Percentiles rank a stretch among this genome's conserved stretches.
phyloP scores from a whole-genome alignment of 1,140 invertebrate genomes.

The Spodoptera frugiperda region DNA sequence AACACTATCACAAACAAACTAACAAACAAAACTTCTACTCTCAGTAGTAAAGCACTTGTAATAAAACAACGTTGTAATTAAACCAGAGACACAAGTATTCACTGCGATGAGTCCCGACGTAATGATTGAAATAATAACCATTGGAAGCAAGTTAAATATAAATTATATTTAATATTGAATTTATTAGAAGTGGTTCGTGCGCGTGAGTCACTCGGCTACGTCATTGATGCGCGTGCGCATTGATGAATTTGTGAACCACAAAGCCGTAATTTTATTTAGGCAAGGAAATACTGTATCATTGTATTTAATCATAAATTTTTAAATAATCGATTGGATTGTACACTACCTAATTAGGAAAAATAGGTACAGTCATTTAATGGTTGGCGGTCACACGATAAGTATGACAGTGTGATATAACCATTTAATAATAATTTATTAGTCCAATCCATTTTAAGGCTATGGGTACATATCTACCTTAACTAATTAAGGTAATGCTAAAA shows the following conservation, averaged over 20 bases:
- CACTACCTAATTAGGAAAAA: too few species aligned
- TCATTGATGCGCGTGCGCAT: slow-evolving; percentile 29
- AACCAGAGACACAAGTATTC: slow-evolving; percentile 48
- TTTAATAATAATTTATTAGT: too few species aligned
- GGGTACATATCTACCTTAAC: too few species aligned
- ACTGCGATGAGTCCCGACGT: slow-evolving; percentile 53
- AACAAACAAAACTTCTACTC: background rate
- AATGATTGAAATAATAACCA: slow-evolving; percentile 59
- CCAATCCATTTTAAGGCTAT: too few species aligned
- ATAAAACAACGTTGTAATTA: background rate
- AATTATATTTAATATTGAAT: slow-evolving; percentile 52
- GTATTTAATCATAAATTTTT: too few species aligned
- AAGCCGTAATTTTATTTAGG: background rate
- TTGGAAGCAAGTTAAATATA: slow-evolving; percentile 65
- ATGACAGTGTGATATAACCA: too few species aligned
- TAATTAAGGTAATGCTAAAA: too few species aligned
- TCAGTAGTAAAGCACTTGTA: too few species aligned
- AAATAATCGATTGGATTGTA: too few species aligned
- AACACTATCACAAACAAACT: slow-evolving; percentile 14
- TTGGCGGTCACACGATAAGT: too few species aligned
- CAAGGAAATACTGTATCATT: too few species aligned
- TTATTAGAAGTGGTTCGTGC: slow-evolving; percentile 59
- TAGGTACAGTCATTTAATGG: too few species aligned
- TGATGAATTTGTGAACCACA: slow-evolving; percentile 8
- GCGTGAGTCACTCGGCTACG: slow-evolving; percentile 56